Conservation (phyloP, 2,888 invertebrate genomes). For the Colostygia pectinataria region DNA sequence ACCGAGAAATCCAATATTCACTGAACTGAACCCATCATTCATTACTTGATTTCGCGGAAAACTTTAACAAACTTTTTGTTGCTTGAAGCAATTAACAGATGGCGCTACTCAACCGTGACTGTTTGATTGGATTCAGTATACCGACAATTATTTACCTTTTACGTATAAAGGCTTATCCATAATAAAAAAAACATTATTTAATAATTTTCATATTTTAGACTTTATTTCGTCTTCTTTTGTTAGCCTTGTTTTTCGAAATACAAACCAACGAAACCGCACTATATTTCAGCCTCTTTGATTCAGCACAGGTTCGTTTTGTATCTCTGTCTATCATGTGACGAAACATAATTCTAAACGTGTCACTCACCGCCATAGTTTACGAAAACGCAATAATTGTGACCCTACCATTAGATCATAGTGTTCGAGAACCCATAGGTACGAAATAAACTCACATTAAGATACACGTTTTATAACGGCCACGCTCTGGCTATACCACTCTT, state of each 20-base stretch:
- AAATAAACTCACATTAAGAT: slow-evolving; percentile 44
- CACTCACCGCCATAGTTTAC: too few species aligned
- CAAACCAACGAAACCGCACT: too few species aligned
- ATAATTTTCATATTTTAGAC: too few species aligned
- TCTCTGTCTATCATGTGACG: too few species aligned
- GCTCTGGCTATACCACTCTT: slow-evolving; percentile 28
- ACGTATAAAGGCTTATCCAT: background rate
- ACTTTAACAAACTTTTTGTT: slow-evolving; percentile 18
- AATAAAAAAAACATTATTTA: background rate
- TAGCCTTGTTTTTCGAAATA: too few species aligned
- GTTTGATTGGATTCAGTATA: slow-evolving; percentile 6
- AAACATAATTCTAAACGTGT: too few species aligned
- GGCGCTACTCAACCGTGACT: slow-evolving; percentile 20
- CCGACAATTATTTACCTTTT: background rate
- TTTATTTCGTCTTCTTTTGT: too few species aligned
- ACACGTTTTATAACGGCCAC: slow-evolving; percentile 57
- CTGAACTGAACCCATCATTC: slow-evolving; percentile 4
- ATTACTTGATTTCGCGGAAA: slow-evolving; percentile 10
- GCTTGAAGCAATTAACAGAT: slow-evolving; percentile 11
- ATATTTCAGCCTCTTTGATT: too few species aligned
- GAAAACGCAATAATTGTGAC: too few species aligned
- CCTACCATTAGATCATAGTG: too few species aligned
- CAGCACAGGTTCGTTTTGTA: too few species aligned
- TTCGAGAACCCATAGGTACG: slow-evolving; percentile 43
- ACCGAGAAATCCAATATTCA: slow-evolving; percentile 1